Conservation (phyloP, 2,888 invertebrate species). For the Hypomecis punctinalis region DNA sequence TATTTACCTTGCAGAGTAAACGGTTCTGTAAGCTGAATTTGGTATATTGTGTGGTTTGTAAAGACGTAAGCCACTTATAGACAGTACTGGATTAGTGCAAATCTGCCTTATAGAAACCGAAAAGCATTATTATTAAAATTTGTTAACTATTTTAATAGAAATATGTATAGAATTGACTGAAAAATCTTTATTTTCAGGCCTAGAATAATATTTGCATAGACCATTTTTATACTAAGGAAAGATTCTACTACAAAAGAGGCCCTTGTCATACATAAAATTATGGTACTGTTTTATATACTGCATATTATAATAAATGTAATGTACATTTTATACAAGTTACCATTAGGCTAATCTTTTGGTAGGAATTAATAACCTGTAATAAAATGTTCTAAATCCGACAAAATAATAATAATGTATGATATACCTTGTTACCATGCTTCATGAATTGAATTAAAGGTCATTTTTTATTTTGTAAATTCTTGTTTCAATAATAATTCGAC, state of each 20-base stretch:
- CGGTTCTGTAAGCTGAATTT: background rate
- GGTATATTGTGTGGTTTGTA: conserved; percentile 7
- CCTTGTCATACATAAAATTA: conserved; percentile 64
- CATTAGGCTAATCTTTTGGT: conserved; percentile 81
- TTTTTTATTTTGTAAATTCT: conserved; percentile 81
- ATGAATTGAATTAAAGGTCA: conserved; percentile 83
- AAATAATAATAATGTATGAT: conserved; percentile 79
- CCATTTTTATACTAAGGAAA: conserved; percentile 71
- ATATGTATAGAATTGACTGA: conserved; percentile 59
- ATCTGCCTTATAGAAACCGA: conserved; percentile 41
- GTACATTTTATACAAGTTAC: conserved; percentile 85
- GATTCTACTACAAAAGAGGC: conserved; percentile 72
- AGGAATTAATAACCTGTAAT: conserved; percentile 76
- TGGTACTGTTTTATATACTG: conserved; percentile 82
- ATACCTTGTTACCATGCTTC: conserved; percentile 85
- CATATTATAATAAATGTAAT: conserved; percentile 62
- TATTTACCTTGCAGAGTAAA: background rate
- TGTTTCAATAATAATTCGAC: conserved; percentile 54
- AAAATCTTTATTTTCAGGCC: conserved; percentile 69
- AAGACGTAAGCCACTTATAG: conserved; percentile 13
- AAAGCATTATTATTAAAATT: conserved; percentile 52
- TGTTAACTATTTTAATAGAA: conserved; percentile 53
- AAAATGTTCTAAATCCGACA: conserved; percentile 79
- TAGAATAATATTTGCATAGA: conserved; percentile 73
- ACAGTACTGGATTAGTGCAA: conserved; percentile 38